Base-by-base conservation (phyloP, 2,113 vertebrate genomes). In the Apteryx mantelli region DNA sequence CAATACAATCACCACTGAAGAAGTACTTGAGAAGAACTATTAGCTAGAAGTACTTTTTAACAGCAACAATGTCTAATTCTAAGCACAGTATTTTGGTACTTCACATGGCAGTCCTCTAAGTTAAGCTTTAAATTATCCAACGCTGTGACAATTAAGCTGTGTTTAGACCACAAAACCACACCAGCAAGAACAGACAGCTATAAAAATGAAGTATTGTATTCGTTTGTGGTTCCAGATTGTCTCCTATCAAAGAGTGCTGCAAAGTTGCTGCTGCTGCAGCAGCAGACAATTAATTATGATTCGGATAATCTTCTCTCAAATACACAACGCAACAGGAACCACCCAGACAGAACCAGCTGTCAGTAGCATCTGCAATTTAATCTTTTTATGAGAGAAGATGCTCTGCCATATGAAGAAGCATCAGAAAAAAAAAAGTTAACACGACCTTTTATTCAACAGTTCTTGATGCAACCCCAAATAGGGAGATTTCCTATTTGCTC, bases 131-230 rank as follows among this genome's bases (percentile, higher is more conserved):
- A 85, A 70, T 88, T 77, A 85, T 13, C 40, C 32, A 75, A 2
- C 1, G 1, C 48, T 85, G 82, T 66, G 53, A 92, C 91, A 95
- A 80, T 79, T 82, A 79, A 87, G 73, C 78, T 56, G 28, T 71
- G 52, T 94, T 74, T 70, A 90, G 82, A 95, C 58, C 78, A 96
- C 63, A 91, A 95, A 96, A 80, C 55, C 44, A 88, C 12, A 32
- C 71, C 53, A 77, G 40, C 42, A 87, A 91, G 63, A 74, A 58
- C 7, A 89, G 74, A 64, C 32, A 46, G 26, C 53, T 74, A 69
- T 70, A 82, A 91, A 96, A 92, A 68, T 22, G 20, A 75, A 84
- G 77, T 7, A 87, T 8, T 77, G 70, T 40, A 88, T 91, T 66
- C 13, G 2, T 38, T 66, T 89, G 63, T 19, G 48, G 68, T 95